A percentile compares a stretch with the other conserved stretches of the same genome.
Conservation (phyloP, 2,797 vertebrate species). For the Bradypus variegatus region DNA sequence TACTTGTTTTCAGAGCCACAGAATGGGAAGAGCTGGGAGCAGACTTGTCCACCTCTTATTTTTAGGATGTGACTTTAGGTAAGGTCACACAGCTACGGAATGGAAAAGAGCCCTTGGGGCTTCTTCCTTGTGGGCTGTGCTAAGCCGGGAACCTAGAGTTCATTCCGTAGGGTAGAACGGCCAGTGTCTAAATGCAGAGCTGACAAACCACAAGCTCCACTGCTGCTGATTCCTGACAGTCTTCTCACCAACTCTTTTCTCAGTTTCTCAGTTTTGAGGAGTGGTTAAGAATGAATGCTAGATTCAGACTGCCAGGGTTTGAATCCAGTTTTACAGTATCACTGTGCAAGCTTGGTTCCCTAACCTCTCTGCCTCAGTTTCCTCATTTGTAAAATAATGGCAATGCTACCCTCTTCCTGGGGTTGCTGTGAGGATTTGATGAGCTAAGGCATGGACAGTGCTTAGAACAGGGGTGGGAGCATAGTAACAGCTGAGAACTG, state of each 20-base stretch:
- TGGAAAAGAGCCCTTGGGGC: not conserved
- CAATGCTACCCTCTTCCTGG: accelerated
- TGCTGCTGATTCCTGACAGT: no score
- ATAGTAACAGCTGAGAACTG: not conserved
- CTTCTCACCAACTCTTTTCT: not conserved
- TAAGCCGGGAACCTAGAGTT: not conserved
- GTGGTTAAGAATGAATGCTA: not conserved
- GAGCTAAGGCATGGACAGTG: not conserved
- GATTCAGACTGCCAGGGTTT: not conserved
- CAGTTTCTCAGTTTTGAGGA: not conserved
- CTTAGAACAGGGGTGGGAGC: not conserved
- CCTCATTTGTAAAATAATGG: not conserved
- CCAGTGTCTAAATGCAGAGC: not conserved
- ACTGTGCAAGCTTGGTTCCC: not conserved
- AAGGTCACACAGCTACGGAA: not conserved
- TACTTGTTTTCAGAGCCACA: not conserved
- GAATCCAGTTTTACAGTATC: not conserved
- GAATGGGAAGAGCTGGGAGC: not conserved
- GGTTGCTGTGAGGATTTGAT: not conserved
- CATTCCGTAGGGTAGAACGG: not conserved
- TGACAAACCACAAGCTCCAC: accelerated
- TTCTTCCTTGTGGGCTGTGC: not conserved
- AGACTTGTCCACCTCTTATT: not conserved
- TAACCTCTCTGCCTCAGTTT: not conserved
- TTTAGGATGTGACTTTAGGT: not conserved